Conservation (phyloP, 2,113 vertebrate species). For the Chaenogobius annularis region DNA sequence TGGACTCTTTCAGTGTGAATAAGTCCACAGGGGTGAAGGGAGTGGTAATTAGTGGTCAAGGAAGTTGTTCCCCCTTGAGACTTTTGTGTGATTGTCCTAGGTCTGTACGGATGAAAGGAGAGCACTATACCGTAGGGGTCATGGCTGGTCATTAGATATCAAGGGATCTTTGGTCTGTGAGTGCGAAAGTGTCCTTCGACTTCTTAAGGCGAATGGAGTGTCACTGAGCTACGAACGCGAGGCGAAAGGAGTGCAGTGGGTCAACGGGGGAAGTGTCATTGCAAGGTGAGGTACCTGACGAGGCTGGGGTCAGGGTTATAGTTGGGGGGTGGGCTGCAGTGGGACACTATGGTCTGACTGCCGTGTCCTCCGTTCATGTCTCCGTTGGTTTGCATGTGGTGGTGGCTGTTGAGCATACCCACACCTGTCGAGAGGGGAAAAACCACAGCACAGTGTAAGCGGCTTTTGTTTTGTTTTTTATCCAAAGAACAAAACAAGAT, state of each 20-base stretch:
- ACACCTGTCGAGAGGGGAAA: conserved; percentile 72
- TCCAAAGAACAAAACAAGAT: too few relatives aligned
- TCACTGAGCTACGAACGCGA: too few relatives aligned
- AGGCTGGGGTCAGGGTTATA: conserved; percentile 97
- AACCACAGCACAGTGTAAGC: not conserved
- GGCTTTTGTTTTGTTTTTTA: too few relatives aligned
- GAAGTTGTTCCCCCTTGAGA: not conserved
- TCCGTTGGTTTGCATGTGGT: conserved; percentile 86
- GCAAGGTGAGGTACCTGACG: conserved; percentile 89
- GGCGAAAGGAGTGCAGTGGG: not conserved
- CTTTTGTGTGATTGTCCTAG: not conserved
- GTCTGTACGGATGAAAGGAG: not conserved
- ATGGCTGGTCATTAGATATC: too few relatives aligned
- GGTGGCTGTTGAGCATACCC: conserved; percentile 85
- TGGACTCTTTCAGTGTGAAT: too few relatives aligned
- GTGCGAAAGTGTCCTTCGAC: not conserved
- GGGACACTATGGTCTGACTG: conserved; percentile 90
- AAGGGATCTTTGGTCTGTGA: not conserved
- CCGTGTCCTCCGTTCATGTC: conserved; percentile 90
- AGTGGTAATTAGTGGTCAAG: not conserved
- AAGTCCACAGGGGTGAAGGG: not conserved
- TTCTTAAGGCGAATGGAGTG: too few relatives aligned
- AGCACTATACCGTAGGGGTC: not conserved
- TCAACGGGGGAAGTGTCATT: conserved; percentile 69
- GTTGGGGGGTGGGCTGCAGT: conserved; percentile 93